Percentiles rank a stretch among this genome's conserved stretches.
phyloP scores from a whole-genome alignment of 2,888 invertebrate genomes.

The Drosophila pegasa region DNA sequence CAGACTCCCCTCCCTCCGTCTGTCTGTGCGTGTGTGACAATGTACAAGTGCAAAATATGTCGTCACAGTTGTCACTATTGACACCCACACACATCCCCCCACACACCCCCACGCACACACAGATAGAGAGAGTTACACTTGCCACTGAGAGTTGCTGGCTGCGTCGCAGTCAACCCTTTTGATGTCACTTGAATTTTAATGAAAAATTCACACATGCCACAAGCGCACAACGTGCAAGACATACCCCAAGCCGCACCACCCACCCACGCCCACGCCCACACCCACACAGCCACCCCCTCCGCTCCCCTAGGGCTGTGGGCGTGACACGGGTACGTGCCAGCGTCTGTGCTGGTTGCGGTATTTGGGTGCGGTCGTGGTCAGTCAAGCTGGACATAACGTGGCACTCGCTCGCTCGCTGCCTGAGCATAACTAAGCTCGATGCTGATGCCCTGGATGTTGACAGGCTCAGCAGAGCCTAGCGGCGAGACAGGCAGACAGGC shows the following conservation, averaged over 20 bases:
- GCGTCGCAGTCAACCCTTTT: conserved; percentile 77
- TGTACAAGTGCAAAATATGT: conserved; percentile 77
- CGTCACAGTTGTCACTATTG: conserved; percentile 82
- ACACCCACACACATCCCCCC: conserved; percentile 63
- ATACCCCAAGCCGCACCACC: conserved; percentile 24
- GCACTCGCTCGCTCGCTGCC: conserved; percentile 18
- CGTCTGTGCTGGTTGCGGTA: conserved; percentile 54
- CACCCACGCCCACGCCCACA: background rate
- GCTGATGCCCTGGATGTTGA: conserved; percentile 58
- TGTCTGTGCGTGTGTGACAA: conserved; percentile 53
- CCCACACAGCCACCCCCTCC: background rate
- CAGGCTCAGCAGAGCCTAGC: conserved; percentile 58
- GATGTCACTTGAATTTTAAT: conserved; percentile 82
- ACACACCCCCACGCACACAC: conserved; percentile 7
- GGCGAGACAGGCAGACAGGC: conserved; percentile 3
- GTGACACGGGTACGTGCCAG: conserved; percentile 58
- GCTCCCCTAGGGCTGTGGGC: conserved; percentile 27
- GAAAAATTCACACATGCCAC: conserved; percentile 81
- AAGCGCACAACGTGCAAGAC: conserved; percentile 71
- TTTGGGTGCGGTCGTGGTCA: conserved; percentile 74
- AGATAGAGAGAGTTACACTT: conserved; percentile 22
- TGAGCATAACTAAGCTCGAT: conserved; percentile 48
- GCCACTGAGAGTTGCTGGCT: conserved; percentile 30
- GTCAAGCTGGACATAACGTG: conserved; percentile 54
- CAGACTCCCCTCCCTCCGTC: conserved; percentile 1